These are phyloP conservation scores for Todiramphus chloris DNA, from an alignment of 2,113 vertebrate genomes.

Conservation along the genomic window DNA sequence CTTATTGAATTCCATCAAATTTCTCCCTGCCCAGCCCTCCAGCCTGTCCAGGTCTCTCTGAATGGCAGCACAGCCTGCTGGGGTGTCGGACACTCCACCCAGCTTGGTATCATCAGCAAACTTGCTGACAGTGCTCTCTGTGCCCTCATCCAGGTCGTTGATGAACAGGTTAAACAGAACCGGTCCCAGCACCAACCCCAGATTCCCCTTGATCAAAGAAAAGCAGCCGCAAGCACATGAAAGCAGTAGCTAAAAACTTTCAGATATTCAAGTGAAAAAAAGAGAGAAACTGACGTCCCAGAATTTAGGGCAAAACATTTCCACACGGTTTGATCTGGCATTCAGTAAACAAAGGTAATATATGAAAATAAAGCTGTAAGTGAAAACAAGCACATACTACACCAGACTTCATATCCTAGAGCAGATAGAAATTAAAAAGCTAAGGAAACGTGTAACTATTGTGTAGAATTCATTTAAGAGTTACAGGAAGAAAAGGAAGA, in stretches of 20 bases:
- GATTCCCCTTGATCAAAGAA: neutral
- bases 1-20: too few relatives aligned
- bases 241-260: neutral
- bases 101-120: too few relatives aligned
- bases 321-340: neutral
- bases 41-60: too few relatives aligned
- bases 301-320: conserved; percentile 15
- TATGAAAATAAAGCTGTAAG: neutral
- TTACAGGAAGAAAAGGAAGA: neutral
- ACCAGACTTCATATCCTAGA: neutral
- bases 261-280: neutral
- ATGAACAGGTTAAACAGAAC: too few relatives aligned
- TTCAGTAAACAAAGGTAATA: neutral
- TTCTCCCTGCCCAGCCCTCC: too few relatives aligned
- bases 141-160: too few relatives aligned
- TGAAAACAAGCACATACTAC: neutral
- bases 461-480: neutral
- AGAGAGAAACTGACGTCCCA: neutral
- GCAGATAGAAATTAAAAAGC: neutral
- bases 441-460: neutral
- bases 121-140: too few relatives aligned
- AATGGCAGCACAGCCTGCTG: too few relatives aligned
- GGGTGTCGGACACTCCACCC: too few relatives aligned
- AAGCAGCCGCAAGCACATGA: neutral
- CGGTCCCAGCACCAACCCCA: neutral